A percentile compares a stretch with the other conserved stretches of the same genome.
Evolutionary conservation across 2,797 vertebrate species (phyloP).

Genomic region (Sylvilagus floridanus): DNA sequence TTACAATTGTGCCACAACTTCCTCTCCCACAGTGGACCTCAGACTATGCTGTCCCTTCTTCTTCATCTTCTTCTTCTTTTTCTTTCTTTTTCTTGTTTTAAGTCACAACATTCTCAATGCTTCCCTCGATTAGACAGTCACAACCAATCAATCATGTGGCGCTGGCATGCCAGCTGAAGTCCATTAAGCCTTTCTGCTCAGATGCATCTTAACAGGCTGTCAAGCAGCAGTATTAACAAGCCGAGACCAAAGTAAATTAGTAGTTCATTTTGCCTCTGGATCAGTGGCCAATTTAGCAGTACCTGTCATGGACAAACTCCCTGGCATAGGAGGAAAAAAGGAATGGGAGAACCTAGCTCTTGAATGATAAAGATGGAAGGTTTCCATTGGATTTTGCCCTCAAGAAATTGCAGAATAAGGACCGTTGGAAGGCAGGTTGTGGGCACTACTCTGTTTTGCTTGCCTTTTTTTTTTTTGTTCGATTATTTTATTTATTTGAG

Average conservation of each 20-base stretch:
- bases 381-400: neutral
- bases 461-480: no score
- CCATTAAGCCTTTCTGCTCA: slow-evolving; percentile 10
- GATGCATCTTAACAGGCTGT: slow-evolving; percentile 35
- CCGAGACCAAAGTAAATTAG: slow-evolving; percentile 49
- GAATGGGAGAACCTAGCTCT: neutral
- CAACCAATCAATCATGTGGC: slow-evolving; percentile 29
- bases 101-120: neutral
- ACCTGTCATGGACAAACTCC: neutral
- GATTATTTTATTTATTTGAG: no score
- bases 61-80: no score
- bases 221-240: slow-evolving; percentile 64
- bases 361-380: neutral
- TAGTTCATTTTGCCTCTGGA: slow-evolving; percentile 66
- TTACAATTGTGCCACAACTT: neutral
- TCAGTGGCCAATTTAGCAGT: slow-evolving; percentile 26
- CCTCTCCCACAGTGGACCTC: neutral
- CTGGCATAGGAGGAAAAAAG: neutral
- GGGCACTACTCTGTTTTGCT: neutral
- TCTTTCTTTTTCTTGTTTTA: no score
- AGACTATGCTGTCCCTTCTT: neutral
- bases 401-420: neutral
- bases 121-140: neutral
- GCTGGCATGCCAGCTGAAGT: neutral
- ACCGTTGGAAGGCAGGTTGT: neutral